Conservation (phyloP, 2,888 invertebrate species). For the Brachyptera risi region DNA sequence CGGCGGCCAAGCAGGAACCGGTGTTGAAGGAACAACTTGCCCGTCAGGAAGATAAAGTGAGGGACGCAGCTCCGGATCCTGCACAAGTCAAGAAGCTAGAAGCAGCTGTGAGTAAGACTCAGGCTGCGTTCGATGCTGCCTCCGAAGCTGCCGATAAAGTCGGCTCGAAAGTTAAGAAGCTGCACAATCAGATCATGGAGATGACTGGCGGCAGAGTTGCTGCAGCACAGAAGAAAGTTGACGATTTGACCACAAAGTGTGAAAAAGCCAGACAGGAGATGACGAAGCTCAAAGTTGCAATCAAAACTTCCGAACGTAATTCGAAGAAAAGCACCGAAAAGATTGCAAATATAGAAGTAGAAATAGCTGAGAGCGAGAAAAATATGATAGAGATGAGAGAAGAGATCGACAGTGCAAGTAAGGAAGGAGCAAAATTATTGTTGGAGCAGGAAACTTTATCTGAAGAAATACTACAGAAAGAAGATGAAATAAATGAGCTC, state of each 20-base stretch:
- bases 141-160: conserved; percentile 56
- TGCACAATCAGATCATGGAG: conserved; percentile 63
- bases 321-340: conserved; percentile 70
- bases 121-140: conserved; percentile 51
- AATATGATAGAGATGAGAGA: conserved; percentile 47
- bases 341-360: conserved; percentile 67
- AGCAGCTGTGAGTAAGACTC: conserved; percentile 49
- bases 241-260: conserved; percentile 62
- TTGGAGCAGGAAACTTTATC: conserved; percentile 35
- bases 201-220: conserved; percentile 67
- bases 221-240: conserved; percentile 65
- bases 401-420: conserved; percentile 47
- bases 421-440: conserved; percentile 48
- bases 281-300: conserved; percentile 47
- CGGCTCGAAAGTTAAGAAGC: conserved; percentile 58
- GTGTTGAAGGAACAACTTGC: conserved; percentile 59
- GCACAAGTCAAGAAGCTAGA: conserved; percentile 59
- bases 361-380: conserved; percentile 63
- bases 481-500: conserved; percentile 41
- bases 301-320: conserved; percentile 60
- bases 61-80: conserved; percentile 62
- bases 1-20: conserved; percentile 51
- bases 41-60: conserved; percentile 63
- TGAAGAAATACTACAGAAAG: conserved; percentile 16
- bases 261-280: conserved; percentile 59